These are phyloP conservation scores for Terebella lapidaria DNA, from an alignment of 2,888 invertebrate species.

Conservation along the genomic window DNA sequence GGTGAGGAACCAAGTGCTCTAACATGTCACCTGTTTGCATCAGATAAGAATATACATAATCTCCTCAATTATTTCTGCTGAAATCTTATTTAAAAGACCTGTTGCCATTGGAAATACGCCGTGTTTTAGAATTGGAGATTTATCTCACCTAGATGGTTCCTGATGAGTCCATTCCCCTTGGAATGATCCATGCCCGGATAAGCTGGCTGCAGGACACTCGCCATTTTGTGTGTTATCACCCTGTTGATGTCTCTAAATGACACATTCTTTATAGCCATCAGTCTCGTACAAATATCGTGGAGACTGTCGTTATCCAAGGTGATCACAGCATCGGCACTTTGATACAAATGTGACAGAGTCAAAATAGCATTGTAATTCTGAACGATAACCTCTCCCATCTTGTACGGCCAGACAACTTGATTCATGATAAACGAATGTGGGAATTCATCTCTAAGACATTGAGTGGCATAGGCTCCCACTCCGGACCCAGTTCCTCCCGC, in stretches of 20 bases:
- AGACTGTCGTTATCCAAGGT: slow-evolving; percentile 52
- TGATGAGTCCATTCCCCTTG: not conserved
- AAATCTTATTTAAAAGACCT: too few relatives aligned
- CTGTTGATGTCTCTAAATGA: slow-evolving; percentile 46
- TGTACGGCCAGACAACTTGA: slow-evolving; percentile 52
- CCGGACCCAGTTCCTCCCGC: slow-evolving; percentile 56
- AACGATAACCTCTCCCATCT: slow-evolving; percentile 53
- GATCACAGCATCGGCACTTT: slow-evolving; percentile 48
- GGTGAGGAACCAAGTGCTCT: slow-evolving; percentile 43
- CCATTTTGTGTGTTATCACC: slow-evolving; percentile 45
- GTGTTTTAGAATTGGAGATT: too few relatives aligned
- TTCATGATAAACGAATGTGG: slow-evolving; percentile 42
- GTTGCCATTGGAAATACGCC: too few relatives aligned
- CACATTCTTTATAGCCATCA: slow-evolving; percentile 44
- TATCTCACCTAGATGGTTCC: slow-evolving; percentile 7
- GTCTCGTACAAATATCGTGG: slow-evolving; percentile 46
- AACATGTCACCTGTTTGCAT: slow-evolving; percentile 38
- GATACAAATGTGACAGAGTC: slow-evolving; percentile 50
- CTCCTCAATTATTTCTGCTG: too few relatives aligned
- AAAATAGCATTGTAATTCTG: slow-evolving; percentile 54
- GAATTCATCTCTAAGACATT: slow-evolving; percentile 48
- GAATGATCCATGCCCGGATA: not conserved
- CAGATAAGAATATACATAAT: not conserved
- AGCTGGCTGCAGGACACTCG: slow-evolving; percentile 31
- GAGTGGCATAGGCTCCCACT: slow-evolving; percentile 49